Evolutionary conservation across 2,888 invertebrate species (phyloP), one percentile per base, ranked within the genome.

Genomic region (Lepidocyrtinus sp.): DNA sequence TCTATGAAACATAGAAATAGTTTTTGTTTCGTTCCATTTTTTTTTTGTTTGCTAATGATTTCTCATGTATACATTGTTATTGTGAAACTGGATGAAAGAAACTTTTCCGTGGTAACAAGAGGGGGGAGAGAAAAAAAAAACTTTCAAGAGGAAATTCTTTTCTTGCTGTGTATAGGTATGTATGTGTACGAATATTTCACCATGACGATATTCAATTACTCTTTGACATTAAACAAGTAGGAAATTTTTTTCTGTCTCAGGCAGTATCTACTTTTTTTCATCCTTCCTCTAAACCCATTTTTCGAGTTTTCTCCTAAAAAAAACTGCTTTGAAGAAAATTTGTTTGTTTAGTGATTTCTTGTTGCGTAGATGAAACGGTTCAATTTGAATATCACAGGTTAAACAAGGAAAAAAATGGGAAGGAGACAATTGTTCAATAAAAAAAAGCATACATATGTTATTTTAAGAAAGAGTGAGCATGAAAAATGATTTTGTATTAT

Each of bases 1-100:
- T 12, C 21, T n/a, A 21, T 21, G 21, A 59, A 59, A 59, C 19
- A 59, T 59, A n/a, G 59, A 59, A 59, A 59, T 59, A 59, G 21
- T 59, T 59, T 59, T 59, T 15, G 19, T 9, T 50, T 50, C 50
- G 17, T 50, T 50, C 15, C 15, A 17, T 21, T 59, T 59, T 59
- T 21, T 22, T 59, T 59, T 59, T 59, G 59, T 59, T 59, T 59
- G 59, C 22, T 59, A 21, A 59, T 59, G 59, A 59, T 59, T 59
- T 59, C 22, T 59, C 59, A 59, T 59, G 59, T 19, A 59, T 19
- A 59, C 22, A n/a, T 59, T 59, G 19, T 59, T 59, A 21, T 21
- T 59, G 19, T 21, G 59, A 59, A 59, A 12, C 22, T 59, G 15
- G 50, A 50, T 50, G 12, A 59, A 59, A 59, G 17, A 55, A 55